A percentile compares a stretch with the other conserved stretches of the same genome.
These are phyloP conservation scores for Tillus elongatus DNA, from an alignment of 2,888 invertebrate species.

Conservation along the genomic window DNA sequence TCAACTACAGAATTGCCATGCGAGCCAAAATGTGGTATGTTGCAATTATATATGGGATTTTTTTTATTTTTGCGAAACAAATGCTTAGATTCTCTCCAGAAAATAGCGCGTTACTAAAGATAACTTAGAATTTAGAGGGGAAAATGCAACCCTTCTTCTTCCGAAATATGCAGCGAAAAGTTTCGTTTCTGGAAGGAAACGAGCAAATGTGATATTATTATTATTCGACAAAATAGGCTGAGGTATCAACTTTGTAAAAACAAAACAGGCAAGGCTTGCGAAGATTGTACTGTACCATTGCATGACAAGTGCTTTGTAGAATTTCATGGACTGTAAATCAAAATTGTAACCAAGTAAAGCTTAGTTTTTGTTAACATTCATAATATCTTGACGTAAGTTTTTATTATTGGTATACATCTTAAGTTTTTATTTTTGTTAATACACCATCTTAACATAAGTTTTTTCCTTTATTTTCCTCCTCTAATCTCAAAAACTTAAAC, in stretches of 20 bases:
- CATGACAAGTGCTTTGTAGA: conserved; percentile 1
- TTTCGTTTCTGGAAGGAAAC: conserved; percentile 2
- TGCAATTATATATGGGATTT: neutral
- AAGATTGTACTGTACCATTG: neutral
- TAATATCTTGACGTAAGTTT: no score
- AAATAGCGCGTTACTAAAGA: neutral
- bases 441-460: no score
- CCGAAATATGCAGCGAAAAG: neutral
- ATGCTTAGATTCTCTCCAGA: conserved; percentile 3
- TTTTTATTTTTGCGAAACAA: neutral
- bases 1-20: neutral
- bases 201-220: neutral
- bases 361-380: no score
- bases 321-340: conserved; percentile 3
- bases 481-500: no score
- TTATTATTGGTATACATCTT: no score
- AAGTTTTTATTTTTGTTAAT: no score
- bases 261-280: neutral
- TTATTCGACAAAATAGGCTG: neutral
- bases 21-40: neutral
- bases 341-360: no score
- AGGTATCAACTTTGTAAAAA: neutral
- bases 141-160: neutral
- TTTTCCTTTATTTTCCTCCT: no score
- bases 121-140: conserved; percentile 1